Evolutionary conservation across 2,888 invertebrate species (phyloP).

Genomic region (Laothoe populi): DNA sequence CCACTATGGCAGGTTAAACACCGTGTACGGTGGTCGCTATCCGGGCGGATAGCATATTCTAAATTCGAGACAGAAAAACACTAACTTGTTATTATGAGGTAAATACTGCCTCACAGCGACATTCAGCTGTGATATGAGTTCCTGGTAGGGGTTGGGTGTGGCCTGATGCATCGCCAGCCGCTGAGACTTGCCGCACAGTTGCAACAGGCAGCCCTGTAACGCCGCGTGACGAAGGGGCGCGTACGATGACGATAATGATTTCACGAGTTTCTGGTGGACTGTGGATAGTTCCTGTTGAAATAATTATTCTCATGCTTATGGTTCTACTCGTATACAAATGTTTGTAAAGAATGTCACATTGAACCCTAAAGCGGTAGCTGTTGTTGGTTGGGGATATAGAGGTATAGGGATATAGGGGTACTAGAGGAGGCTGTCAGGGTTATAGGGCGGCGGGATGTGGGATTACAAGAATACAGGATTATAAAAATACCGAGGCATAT

Average conservation of each 20-base stretch:
- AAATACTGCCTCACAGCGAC: slow-evolving; percentile 58
- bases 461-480: no score
- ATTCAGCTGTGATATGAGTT: slow-evolving; percentile 59
- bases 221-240: slow-evolving; percentile 76
- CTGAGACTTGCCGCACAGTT: slow-evolving; percentile 53
- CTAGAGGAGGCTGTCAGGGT: no score
- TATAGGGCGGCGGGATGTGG: no score
- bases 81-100: slow-evolving; percentile 54
- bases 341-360: no score
- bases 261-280: slow-evolving; percentile 72
- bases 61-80: slow-evolving; percentile 2
- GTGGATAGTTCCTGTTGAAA: slow-evolving; percentile 63
- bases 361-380: no score
- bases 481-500: no score
- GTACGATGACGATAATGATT: slow-evolving; percentile 69
- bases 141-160: slow-evolving; percentile 51
- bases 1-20: no score
- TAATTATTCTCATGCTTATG: background rate
- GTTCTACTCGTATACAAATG: no score
- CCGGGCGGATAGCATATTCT: no score
- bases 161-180: slow-evolving; percentile 38
- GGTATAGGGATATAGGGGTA: no score
- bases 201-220: slow-evolving; percentile 72
- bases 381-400: no score
- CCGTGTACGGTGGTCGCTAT: no score